A percentile compares a stretch with the other conserved stretches of the same genome.
Evolutionary conservation across 2,113 vertebrate genomes (phyloP).

Genomic region (Crocuta crocuta): DNA sequence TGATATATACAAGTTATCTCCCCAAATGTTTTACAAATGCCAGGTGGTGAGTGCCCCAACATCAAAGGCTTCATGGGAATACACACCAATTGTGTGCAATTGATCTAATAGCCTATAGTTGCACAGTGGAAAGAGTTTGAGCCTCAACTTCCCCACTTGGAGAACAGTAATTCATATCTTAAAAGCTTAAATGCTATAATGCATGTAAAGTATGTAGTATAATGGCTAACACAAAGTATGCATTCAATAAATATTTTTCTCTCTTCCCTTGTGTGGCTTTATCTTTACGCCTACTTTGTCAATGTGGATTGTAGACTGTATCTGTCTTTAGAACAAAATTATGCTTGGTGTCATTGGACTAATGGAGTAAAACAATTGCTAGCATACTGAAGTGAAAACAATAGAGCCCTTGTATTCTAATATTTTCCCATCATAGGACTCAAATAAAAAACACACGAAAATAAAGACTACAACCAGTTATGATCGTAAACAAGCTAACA

Average conservation of each 20-base stretch:
- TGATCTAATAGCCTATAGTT: neutral
- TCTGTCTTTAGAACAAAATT: neutral
- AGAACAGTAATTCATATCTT: neutral
- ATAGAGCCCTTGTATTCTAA: neutral
- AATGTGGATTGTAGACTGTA: neutral
- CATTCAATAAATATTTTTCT: neutral
- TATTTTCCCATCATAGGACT: neutral
- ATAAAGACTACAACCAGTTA: neutral
- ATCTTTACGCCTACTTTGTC: neutral
- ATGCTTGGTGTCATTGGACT: neutral
- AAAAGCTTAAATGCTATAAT: neutral
- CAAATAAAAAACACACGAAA: neutral
- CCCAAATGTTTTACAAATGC: neutral
- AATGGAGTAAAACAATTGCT: neutral
- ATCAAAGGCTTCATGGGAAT: neutral
- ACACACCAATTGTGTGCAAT: neutral
- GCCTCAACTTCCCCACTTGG: neutral
- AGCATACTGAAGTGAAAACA: neutral
- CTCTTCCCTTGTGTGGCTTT: neutral
- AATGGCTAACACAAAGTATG: neutral
- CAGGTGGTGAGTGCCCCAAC: neutral
- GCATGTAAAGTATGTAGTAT: neutral
- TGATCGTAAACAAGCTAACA: neutral
- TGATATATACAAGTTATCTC: neutral
- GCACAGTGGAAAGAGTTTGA: neutral